Evolutionary conservation across 2,888 invertebrate species (phyloP), one percentile per base, ranked within the genome.

Genomic region (Temnothorax unifasciatus): DNA sequence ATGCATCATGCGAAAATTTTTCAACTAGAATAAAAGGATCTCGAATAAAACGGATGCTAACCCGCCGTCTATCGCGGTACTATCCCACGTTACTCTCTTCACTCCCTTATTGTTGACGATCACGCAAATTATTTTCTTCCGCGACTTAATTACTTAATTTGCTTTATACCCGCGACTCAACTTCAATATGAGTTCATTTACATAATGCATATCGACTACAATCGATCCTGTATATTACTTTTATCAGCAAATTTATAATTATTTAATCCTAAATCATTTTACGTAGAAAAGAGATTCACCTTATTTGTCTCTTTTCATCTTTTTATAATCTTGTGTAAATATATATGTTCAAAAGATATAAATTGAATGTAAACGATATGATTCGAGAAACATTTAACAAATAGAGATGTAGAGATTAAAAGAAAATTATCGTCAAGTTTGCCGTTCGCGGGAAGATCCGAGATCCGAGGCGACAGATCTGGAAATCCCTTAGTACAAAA

Each of bases 81-180:
- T 85, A 47, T 86, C 76, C 87, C 90, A 85, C 83, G 90, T 87
- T 86, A 73, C 75, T 83, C 63, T 74, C 63, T 71, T 82, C 69
- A 86, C 64, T n/a, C n/a, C 86, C 87, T 82, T 57, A 57, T 59
- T 47, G 76, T 34, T 69, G 68, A 69, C 63, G 86, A 57, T 2
- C 61, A 44, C 15, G 64, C 59, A 82, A 88, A 90, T 90, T 90
- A 84, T 85, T 86, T 86, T 82, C 71, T 88, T 87, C 81, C 83
- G 84, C 54, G 61, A 82, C 47, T 84, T 44, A 82, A 84, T 85
- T 83, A 59, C 50, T 83, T 41, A 15, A 82, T 76, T 83, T 41
- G 13, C 44, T 61, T 79, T 44, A 13, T 47, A 47, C n/a, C 18
- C 18, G 15, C 15, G 25, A 66, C 59, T 50, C 59, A 3, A 18